These are phyloP conservation scores for Dinomys branickii DNA, from an alignment of 2,113 vertebrate genomes.

Conservation along the genomic window DNA sequence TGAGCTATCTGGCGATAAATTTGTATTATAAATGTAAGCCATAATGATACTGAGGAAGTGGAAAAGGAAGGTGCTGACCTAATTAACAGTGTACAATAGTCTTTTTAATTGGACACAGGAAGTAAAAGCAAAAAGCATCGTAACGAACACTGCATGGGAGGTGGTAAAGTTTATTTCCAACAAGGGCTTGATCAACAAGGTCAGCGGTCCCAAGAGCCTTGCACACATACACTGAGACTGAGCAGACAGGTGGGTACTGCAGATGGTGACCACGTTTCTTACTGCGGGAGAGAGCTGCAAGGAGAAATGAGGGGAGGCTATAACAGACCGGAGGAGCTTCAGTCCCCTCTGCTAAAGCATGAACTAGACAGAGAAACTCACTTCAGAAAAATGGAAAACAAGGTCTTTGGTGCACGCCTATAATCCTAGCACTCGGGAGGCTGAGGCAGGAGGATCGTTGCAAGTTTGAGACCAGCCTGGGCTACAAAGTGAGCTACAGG, in stretches of 20 bases:
- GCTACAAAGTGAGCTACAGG: too few relatives aligned
- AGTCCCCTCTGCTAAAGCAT: not conserved
- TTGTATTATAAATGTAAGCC: not conserved
- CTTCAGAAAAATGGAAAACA: too few relatives aligned
- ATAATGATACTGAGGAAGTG: not conserved
- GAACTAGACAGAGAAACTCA: not conserved
- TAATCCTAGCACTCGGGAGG: too few relatives aligned
- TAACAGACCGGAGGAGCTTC: not conserved
- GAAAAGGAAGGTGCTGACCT: not conserved
- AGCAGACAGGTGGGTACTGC: not conserved
- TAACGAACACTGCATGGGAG: not conserved
- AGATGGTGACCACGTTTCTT: not conserved
- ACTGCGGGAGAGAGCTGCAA: not conserved
- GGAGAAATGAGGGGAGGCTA: not conserved
- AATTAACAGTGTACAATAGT: not conserved
- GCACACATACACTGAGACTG: not conserved
- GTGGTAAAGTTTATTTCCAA: not conserved
- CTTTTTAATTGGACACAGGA: not conserved
- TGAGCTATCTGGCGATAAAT: not conserved
- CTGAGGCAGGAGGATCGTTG: too few relatives aligned
- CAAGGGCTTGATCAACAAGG: not conserved
- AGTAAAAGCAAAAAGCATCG: not conserved
- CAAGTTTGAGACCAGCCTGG: too few relatives aligned
- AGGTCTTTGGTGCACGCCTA: too few relatives aligned
- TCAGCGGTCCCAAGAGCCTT: not conserved